These are phyloP conservation scores for Desoria tigrina DNA, from an alignment of 2,888 invertebrate genomes.

Conservation along the genomic window DNA sequence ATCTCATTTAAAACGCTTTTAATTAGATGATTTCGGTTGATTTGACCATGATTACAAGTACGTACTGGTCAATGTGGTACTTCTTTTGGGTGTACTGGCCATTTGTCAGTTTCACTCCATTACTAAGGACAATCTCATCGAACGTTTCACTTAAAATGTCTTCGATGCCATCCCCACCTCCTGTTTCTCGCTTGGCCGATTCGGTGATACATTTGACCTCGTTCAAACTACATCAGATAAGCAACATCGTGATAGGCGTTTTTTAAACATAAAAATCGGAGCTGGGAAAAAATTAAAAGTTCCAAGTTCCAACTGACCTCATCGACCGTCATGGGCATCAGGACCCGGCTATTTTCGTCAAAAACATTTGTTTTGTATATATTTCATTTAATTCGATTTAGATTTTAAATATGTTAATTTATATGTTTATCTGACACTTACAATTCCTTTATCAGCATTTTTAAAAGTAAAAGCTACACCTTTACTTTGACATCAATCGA, in stretches of 20 bases:
- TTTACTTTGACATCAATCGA: no score
- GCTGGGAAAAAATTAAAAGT: not conserved
- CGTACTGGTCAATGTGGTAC: conserved; percentile 84
- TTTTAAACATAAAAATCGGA: not conserved
- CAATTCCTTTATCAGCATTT: conserved; percentile 37
- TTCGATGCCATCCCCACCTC: conserved; percentile 70
- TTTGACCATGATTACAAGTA: conserved; percentile 4
- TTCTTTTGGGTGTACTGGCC: conserved; percentile 99
- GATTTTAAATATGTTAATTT: not conserved
- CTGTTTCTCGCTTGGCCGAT: conserved; percentile 68
- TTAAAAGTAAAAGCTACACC: no score
- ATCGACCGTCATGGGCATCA: conserved; percentile 91
- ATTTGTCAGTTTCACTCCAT: conserved; percentile 77
- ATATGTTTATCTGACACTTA: conserved; percentile 8
- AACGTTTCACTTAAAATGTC: conserved; percentile 98
- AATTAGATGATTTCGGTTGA: not conserved
- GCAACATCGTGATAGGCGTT: conserved; percentile 48
- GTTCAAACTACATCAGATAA: no score
- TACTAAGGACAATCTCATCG: conserved; percentile 77
- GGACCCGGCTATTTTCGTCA: conserved; percentile 91
- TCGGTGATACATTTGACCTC: conserved; percentile 93
- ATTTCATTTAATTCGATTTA: no score
- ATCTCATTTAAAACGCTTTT: conserved; percentile 20
- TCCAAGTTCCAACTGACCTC: conserved; percentile 68
- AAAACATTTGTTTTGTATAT: no score